phyloP scores from a whole-genome alignment of 2,888 invertebrate species.

The Junonia oenone region DNA sequence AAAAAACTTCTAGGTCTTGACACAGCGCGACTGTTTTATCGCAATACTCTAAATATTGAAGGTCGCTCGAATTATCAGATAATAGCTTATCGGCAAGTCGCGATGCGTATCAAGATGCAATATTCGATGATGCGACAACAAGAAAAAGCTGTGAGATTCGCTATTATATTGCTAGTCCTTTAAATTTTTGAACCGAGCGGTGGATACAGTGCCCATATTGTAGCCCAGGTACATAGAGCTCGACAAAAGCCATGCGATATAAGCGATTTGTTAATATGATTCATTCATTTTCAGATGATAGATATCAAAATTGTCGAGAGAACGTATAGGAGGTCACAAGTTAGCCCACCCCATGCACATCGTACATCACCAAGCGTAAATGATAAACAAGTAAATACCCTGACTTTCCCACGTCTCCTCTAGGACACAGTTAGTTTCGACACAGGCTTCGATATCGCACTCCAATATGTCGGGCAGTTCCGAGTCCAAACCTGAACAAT shows the following conservation, averaged over 20 bases:
- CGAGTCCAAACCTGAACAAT: constrained; percentile 73
- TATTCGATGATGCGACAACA: constrained; percentile 11
- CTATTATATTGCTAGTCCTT: constrained; percentile 40
- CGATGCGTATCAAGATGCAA: constrained; percentile 10
- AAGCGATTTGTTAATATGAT: constrained; percentile 18
- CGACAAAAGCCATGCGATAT: constrained; percentile 39
- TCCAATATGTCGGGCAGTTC: constrained; percentile 70
- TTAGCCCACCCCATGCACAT: constrained; percentile 62
- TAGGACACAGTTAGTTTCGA: constrained; percentile 76
- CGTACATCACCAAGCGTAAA: constrained; percentile 35
- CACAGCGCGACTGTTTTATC: constrained; percentile 6
- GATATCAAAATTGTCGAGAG: neutral
- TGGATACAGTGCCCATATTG: neutral
- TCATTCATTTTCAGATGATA: neutral
- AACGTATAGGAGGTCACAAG: constrained; percentile 23
- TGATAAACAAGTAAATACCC: constrained; percentile 59
- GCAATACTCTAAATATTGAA: constrained; percentile 1
- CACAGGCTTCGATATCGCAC: constrained; percentile 69
- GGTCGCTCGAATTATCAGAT: neutral
- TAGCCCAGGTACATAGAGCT: constrained; percentile 5
- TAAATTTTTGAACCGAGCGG: constrained; percentile 47
- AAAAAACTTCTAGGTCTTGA: neutral
- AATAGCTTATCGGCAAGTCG: constrained; percentile 3
- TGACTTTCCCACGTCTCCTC: constrained; percentile 77
- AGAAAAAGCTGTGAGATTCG: constrained; percentile 12